These are phyloP conservation scores for Orius insidiosus DNA, from an alignment of 1,140 invertebrate species.

Conservation along the genomic window DNA sequence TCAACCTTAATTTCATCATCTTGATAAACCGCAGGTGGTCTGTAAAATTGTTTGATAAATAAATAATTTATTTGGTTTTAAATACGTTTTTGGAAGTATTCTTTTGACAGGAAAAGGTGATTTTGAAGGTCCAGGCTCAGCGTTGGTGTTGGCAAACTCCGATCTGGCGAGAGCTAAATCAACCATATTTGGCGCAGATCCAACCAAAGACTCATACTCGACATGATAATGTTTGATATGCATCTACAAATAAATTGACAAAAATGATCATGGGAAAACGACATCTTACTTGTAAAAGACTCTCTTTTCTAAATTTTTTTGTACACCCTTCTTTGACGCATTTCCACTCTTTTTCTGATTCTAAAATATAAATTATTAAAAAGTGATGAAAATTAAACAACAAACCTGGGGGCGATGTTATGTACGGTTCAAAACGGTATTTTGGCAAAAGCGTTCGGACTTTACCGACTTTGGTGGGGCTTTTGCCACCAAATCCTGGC, in stretches of 20 bases:
- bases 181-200: constrained; percentile 63
- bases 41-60: neutral
- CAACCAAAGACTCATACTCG: constrained; percentile 54
- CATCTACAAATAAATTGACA: constrained; percentile 32
- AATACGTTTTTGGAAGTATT: constrained; percentile 3
- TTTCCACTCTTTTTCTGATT: constrained; percentile 12
- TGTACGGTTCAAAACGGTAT: constrained; percentile 1
- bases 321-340: constrained; percentile 68
- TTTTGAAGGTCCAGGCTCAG: neutral
- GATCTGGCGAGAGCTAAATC: constrained; percentile 53
- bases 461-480: constrained; percentile 6
- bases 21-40: too few species aligned
- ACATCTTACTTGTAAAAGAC: constrained; percentile 42
- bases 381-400: neutral
- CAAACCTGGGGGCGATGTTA: neutral
- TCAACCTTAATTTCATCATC: too few species aligned
- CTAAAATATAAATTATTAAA: constrained; percentile 4
- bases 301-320: constrained; percentile 80
- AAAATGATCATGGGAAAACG: neutral
- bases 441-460: constrained; percentile 12
- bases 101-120: constrained; percentile 1
- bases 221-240: constrained; percentile 84
- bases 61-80: neutral
- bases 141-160: constrained; percentile 1
- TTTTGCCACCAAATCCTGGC: constrained; percentile 2